phyloP scores from a whole-genome alignment of 2,113 vertebrate genomes.

The Tetraodon nigroviridis region DNA sequence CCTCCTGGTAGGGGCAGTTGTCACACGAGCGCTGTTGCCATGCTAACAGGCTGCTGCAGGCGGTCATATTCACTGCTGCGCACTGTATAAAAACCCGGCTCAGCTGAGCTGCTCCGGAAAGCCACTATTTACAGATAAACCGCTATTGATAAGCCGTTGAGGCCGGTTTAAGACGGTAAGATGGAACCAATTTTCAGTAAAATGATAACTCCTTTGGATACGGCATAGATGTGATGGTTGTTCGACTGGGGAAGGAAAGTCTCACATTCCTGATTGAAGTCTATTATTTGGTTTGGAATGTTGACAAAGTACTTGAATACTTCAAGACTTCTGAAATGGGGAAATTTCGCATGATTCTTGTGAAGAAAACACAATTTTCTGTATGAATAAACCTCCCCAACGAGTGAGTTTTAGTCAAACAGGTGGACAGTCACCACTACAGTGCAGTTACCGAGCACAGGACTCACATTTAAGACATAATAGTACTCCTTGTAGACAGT shows the following conservation, averaged over 20 bases:
- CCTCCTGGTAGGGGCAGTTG: not conserved
- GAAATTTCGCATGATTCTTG: slow-evolving; percentile 1
- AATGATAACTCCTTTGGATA: no score
- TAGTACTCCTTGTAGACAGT: slow-evolving; percentile 40
- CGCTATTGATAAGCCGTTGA: no score
- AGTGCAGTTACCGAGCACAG: slow-evolving; percentile 37
- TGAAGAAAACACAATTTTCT: slow-evolving; percentile 20
- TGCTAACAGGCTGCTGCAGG: not conserved
- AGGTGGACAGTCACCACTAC: slow-evolving; percentile 33
- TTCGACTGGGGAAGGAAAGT: no score
- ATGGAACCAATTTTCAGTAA: no score
- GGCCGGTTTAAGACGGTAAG: no score
- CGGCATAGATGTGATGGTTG: no score
- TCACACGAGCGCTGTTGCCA: not conserved
- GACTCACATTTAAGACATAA: slow-evolving; percentile 39
- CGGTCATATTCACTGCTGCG: not conserved
- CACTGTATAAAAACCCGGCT: not conserved
- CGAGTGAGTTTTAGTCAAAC: slow-evolving; percentile 1
- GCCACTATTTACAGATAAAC: not conserved
- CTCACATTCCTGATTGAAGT: no score
- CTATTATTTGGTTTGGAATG: not conserved
- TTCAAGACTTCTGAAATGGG: not conserved
- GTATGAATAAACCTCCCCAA: not conserved
- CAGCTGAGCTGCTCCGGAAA: not conserved
- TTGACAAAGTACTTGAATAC: not conserved